A percentile compares a stretch with the other conserved stretches of the same genome.
phyloP scores from a whole-genome alignment of 35 echinoderm and acorn worm genomes.

The Apostichopus californicus region DNA sequence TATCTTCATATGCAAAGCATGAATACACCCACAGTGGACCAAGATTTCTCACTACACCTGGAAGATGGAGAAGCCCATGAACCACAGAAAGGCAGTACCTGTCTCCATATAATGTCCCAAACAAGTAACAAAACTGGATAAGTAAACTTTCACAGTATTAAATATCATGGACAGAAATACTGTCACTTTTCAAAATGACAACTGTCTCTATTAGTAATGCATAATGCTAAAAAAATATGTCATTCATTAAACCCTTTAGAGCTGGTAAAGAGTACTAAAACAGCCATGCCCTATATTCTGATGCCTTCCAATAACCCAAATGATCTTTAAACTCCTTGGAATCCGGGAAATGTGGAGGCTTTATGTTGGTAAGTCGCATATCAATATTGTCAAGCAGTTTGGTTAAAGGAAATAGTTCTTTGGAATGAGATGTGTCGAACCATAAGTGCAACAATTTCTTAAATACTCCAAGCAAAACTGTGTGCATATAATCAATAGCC shows the following conservation, averaged over 20 bases:
- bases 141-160: constrained; percentile 5
- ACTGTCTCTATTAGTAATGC: constrained; percentile 13
- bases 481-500: constrained; percentile 60
- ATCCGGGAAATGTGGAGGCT: constrained; percentile 48
- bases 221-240: constrained; percentile 36
- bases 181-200: background rate
- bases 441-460: constrained; percentile 49
- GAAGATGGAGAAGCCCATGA: background rate
- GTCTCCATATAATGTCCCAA: background rate
- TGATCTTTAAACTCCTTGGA: constrained; percentile 36
- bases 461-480: constrained; percentile 32
- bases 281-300: constrained; percentile 47
- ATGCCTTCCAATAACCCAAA: constrained; percentile 53
- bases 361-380: constrained; percentile 42
- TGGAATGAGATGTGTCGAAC: constrained; percentile 15
- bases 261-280: constrained; percentile 53
- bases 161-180: background rate
- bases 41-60: background rate
- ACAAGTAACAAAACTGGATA: background rate
- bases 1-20: constrained; percentile 11
- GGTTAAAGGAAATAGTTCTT: constrained; percentile 17
- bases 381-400: constrained; percentile 18
- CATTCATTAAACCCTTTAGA: too few species aligned
- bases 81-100: background rate
- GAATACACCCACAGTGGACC: constrained; percentile 18